Conservation (phyloP, 2,113 vertebrate species). For the Gobiocypris rarus region DNA sequence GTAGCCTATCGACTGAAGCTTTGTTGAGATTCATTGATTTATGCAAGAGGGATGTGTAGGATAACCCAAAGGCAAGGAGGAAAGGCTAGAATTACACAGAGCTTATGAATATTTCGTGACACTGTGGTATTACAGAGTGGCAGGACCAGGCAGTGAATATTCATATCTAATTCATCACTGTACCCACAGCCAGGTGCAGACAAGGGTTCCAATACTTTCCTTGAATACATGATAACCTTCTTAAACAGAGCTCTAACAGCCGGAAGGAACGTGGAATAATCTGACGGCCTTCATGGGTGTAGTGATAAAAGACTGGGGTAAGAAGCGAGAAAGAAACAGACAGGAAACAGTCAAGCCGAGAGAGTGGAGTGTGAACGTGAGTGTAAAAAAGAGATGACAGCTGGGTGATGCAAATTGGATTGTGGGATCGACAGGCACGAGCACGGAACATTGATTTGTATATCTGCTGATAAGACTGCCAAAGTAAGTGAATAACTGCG, state of each 20-base stretch:
- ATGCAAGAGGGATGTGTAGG: background rate
- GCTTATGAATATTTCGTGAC: slow-evolving; percentile 55
- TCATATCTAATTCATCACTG: slow-evolving; percentile 53
- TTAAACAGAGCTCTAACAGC: slow-evolving; percentile 16
- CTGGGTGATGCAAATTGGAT: slow-evolving; percentile 1
- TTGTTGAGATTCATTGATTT: slow-evolving; percentile 37
- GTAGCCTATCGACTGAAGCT: slow-evolving; percentile 31
- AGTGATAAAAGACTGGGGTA: slow-evolving; percentile 14
- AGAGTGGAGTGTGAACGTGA: background rate
- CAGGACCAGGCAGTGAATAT: slow-evolving; percentile 50
- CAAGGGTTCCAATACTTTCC: slow-evolving; percentile 22
- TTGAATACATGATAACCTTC: slow-evolving; percentile 44
- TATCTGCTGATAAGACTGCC: slow-evolving; percentile 33
- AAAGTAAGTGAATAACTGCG: background rate
- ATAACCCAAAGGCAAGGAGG: background rate
- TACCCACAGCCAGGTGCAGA: slow-evolving; percentile 39
- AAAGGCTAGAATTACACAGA: slow-evolving; percentile 23
- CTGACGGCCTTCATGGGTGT: background rate
- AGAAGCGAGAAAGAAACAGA: background rate
- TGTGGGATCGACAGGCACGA: background rate
- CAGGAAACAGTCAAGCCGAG: background rate
- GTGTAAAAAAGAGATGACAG: slow-evolving; percentile 29
- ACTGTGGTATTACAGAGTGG: slow-evolving; percentile 44
- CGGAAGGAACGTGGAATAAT: slow-evolving; percentile 7
- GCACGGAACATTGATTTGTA: slow-evolving; percentile 27